Percentiles rank a stretch among this genome's conserved stretches.
Conservation (phyloP, 2,797 vertebrate species). For the Platyrinchus mystaceus region DNA sequence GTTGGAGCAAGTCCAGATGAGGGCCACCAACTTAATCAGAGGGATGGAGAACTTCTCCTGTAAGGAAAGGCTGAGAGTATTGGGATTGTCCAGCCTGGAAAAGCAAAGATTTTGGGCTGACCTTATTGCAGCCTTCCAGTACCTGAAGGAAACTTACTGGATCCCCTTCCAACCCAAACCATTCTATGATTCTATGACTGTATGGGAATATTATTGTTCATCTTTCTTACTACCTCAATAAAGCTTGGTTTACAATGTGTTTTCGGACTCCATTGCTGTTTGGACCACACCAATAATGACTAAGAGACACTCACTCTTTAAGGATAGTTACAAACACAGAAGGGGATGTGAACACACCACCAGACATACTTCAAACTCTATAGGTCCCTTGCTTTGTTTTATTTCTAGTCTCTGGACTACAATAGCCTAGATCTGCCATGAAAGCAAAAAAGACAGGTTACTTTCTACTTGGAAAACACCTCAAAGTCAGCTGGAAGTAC, state of each 20-base stretch:
- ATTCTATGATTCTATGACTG: not conserved
- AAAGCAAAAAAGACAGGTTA: not conserved
- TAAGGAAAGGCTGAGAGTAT: not conserved
- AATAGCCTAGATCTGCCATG: not conserved
- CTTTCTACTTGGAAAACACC: not conserved
- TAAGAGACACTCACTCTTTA: not conserved
- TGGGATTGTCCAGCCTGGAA: accelerated
- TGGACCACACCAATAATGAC: not conserved
- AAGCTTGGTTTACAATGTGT: not conserved
- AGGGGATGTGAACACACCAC: not conserved
- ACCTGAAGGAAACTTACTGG: not conserved
- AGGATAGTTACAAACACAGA: not conserved
- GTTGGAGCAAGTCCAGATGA: accelerated
- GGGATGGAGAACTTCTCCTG: accelerated
- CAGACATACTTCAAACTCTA: not conserved
- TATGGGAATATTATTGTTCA: not conserved
- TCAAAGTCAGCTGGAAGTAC: not conserved
- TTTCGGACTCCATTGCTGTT: not conserved
- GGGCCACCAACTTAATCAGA: not conserved
- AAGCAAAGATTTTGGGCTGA: not conserved
- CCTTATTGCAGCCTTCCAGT: not conserved
- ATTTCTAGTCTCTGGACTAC: not conserved
- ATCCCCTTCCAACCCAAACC: not conserved
- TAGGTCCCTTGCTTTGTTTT: not conserved
- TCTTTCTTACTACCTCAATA: not conserved